Conservation (phyloP, 2,888 invertebrate species). For the Antitype chi region DNA sequence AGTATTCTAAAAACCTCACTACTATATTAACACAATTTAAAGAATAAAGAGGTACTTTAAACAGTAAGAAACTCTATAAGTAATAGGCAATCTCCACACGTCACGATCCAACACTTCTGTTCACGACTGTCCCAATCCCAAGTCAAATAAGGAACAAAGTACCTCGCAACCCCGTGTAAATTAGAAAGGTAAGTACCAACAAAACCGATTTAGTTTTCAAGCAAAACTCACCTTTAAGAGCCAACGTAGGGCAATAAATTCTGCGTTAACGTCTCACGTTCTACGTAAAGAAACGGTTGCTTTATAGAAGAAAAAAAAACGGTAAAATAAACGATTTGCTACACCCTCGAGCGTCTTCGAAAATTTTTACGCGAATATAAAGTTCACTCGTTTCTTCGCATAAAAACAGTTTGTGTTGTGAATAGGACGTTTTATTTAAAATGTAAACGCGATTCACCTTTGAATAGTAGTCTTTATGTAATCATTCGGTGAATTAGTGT, state of each 20-base stretch:
- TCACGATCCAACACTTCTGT: constrained; percentile 55
- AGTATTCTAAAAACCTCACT: constrained; percentile 10
- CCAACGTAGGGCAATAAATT: constrained; percentile 67
- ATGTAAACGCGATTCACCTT: constrained; percentile 81
- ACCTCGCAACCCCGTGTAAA: constrained; percentile 63
- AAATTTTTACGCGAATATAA: constrained; percentile 80
- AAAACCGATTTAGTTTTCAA: constrained; percentile 66
- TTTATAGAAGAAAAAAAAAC: constrained; percentile 66
- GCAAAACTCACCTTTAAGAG: constrained; percentile 67
- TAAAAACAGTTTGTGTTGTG: constrained; percentile 80
- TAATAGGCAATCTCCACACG: constrained; percentile 60
- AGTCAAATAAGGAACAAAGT: constrained; percentile 68
- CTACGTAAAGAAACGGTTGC: constrained; percentile 66
- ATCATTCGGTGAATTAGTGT: constrained; percentile 52
- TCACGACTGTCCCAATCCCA: constrained; percentile 60
- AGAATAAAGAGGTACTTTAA: constrained; percentile 20
- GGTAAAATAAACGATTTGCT: constrained; percentile 75
- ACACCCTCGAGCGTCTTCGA: constrained; percentile 75
- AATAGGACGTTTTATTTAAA: constrained; percentile 77
- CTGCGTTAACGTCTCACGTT: constrained; percentile 68
- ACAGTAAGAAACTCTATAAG: constrained; percentile 39
- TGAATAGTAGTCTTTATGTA: constrained; percentile 58
- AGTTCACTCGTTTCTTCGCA: constrained; percentile 74
- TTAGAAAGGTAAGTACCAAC: constrained; percentile 67
- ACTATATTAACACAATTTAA: constrained; percentile 24